These are phyloP conservation scores for Hybognathus amarus DNA, from an alignment of 2,797 vertebrate genomes.

Conservation along the genomic window DNA sequence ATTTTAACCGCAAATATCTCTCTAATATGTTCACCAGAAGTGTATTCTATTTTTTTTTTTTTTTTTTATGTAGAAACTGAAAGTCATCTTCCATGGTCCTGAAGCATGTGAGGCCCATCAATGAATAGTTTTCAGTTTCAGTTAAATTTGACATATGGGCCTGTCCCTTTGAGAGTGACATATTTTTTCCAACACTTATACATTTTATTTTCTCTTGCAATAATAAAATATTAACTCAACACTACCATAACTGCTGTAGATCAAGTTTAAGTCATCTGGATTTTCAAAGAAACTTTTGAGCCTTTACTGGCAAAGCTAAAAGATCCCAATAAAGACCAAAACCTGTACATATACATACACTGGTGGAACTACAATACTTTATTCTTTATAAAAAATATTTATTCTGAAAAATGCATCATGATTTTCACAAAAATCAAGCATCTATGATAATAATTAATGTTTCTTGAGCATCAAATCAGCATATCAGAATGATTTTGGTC, in stretches of 20 bases:
- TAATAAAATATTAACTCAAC: not conserved
- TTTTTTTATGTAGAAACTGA: not conserved
- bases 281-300: not conserved
- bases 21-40: slow-evolving; percentile 18
- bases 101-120: not conserved
- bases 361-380: not conserved
- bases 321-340: not conserved
- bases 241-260: not conserved
- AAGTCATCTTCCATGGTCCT: not conserved
- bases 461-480: not conserved
- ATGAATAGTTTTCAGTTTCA: slow-evolving; percentile 42
- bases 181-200: slow-evolving; percentile 24
- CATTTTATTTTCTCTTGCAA: not conserved
- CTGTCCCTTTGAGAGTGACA: slow-evolving; percentile 26
- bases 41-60: not conserved
- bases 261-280: not conserved
- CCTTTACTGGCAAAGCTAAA: not conserved
- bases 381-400: too few species aligned
- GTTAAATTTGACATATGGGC: not conserved
- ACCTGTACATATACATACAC: not conserved
- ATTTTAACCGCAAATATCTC: slow-evolving; percentile 3
- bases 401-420: too few species aligned
- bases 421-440: too few species aligned
- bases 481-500: not conserved
- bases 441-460: not conserved